phyloP scores from a whole-genome alignment of 2,888 invertebrate species.

The Drosophila maculinotata region DNA sequence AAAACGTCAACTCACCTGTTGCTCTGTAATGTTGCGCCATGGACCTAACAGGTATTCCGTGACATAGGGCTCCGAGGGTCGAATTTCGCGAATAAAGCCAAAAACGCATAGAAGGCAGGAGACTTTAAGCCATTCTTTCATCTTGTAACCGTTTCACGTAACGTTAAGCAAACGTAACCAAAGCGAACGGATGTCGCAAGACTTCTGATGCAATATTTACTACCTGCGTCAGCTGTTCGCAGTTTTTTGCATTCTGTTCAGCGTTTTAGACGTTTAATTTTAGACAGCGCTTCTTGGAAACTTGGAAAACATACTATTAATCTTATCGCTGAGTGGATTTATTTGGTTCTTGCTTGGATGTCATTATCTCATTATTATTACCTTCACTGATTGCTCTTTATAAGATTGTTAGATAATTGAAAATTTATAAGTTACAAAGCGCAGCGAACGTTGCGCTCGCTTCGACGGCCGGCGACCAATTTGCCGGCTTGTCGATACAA shows the following conservation, averaged over 20 bases:
- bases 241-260: slow-evolving; percentile 24
- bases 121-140: slow-evolving; percentile 88
- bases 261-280: slow-evolving; percentile 14
- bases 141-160: slow-evolving; percentile 48
- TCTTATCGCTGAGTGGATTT: slow-evolving; percentile 55
- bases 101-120: slow-evolving; percentile 91
- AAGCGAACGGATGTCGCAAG: slow-evolving; percentile 4
- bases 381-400: slow-evolving; percentile 52
- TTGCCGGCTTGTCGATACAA: slow-evolving; percentile 49
- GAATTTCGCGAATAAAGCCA: slow-evolving; percentile 92
- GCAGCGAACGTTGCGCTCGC: slow-evolving; percentile 30
- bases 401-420: slow-evolving; percentile 62
- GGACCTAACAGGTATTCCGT: slow-evolving; percentile 91
- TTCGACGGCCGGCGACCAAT: slow-evolving; percentile 41
- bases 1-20: slow-evolving; percentile 69
- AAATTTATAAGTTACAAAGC: slow-evolving; percentile 48
- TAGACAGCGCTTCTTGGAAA: slow-evolving; percentile 40
- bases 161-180: slow-evolving; percentile 6
- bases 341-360: slow-evolving; percentile 30
- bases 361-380: slow-evolving; percentile 50
- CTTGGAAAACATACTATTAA: slow-evolving; percentile 30
- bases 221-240: slow-evolving; percentile 14
- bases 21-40: slow-evolving; percentile 91
- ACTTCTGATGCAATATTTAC: neutral
- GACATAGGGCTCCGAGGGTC: slow-evolving; percentile 95